These are phyloP conservation scores for Osmerus mordax DNA, from an alignment of 2,113 vertebrate species.

Conservation along the genomic window DNA sequence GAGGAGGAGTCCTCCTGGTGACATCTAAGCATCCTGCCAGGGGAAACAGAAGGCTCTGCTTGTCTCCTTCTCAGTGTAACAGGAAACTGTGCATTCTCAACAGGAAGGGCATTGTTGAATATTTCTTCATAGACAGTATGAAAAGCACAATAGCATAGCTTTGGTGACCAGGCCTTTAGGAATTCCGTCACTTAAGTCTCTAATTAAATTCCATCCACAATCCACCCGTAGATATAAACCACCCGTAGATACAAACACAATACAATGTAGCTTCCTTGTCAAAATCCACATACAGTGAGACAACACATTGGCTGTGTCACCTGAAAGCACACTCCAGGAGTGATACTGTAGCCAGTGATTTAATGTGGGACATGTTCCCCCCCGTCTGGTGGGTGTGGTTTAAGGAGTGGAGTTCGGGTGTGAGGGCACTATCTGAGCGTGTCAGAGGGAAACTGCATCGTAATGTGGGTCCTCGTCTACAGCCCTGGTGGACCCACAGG, in stretches of 20 bases:
- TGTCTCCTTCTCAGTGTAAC: not conserved
- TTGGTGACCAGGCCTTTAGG: too few relatives aligned
- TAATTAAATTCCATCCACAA: not conserved
- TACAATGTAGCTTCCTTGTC: not conserved
- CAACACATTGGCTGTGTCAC: slow-evolving; percentile 26
- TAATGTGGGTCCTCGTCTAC: slow-evolving; percentile 12
- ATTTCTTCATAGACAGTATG: too few relatives aligned
- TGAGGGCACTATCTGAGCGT: slow-evolving; percentile 21
- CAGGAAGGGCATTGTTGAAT: slow-evolving; percentile 12
- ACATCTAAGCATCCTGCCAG: slow-evolving; percentile 5
- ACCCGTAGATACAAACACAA: not conserved
- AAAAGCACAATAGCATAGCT: too few relatives aligned
- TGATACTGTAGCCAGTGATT: too few relatives aligned
- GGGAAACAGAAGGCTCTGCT: slow-evolving; percentile 1
- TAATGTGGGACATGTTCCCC: too few relatives aligned
- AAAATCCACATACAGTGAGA: not conserved
- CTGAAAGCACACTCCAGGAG: slow-evolving; percentile 4
- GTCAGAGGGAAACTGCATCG: slow-evolving; percentile 38
- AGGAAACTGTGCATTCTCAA: slow-evolving; percentile 6
- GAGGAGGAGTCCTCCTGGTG: slow-evolving; percentile 9
- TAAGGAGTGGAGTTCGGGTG: not conserved
- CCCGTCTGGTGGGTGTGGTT: too few relatives aligned
- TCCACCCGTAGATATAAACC: too few relatives aligned
- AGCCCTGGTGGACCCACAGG: slow-evolving; percentile 8
- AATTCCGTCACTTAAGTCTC: too few relatives aligned